phyloP scores from a whole-genome alignment of 1,140 invertebrate genomes.

The Antheraea mylitta region DNA sequence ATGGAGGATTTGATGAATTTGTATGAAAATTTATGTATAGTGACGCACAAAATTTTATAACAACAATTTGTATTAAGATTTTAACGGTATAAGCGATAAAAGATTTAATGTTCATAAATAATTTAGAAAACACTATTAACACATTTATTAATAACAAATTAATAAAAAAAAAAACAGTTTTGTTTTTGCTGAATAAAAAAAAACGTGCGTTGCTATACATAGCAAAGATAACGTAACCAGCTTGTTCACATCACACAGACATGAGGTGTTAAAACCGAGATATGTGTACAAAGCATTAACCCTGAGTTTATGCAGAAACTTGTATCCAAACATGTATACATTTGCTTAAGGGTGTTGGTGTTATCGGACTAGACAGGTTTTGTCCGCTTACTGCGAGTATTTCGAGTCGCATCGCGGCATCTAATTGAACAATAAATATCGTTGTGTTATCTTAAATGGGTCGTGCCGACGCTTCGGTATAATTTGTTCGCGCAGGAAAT shows the following conservation, averaged over 20 bases:
- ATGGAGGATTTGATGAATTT: neutral
- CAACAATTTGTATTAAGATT: too few species aligned
- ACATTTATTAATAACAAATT: neutral
- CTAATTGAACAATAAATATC: slow-evolving; percentile 3
- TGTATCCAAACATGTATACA: slow-evolving; percentile 1
- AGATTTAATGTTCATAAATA: too few species aligned
- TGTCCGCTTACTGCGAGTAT: neutral
- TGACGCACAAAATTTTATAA: neutral
- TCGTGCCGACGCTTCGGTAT: neutral
- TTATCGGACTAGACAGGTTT: neutral
- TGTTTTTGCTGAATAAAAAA: neutral
- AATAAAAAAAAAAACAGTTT: neutral
- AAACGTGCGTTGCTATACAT: neutral
- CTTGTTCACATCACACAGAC: neutral
- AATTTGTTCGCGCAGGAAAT: neutral
- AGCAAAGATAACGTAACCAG: neutral
- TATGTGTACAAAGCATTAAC: neutral
- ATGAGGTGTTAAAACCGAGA: neutral
- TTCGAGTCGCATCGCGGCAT: neutral
- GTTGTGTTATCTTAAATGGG: neutral
- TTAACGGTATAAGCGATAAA: too few species aligned
- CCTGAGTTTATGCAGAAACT: neutral
- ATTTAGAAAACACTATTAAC: too few species aligned
- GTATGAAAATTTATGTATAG: neutral
- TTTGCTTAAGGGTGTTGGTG: neutral